Evolutionary conservation across 1,140 invertebrate species (phyloP).

Genomic region (Drosophila lowei): DNA sequence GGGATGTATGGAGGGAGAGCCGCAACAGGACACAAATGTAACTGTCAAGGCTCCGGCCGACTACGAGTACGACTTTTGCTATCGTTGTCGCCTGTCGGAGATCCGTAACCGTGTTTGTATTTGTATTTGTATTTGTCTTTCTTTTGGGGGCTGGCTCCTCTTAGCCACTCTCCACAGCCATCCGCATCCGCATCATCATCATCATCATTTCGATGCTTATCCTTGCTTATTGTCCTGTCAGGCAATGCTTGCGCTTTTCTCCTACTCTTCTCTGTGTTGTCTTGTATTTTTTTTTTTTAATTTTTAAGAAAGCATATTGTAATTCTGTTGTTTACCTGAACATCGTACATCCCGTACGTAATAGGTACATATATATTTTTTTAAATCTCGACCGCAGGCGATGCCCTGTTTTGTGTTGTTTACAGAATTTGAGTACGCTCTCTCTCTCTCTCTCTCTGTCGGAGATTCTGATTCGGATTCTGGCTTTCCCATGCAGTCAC

Average conservation of each 20-base stretch:
- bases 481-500: conserved; percentile 32
- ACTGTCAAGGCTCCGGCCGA: conserved; percentile 41
- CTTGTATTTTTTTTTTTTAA: conserved; percentile 58
- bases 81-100: conserved; percentile 53
- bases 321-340: conserved; percentile 72
- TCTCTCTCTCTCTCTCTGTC: conserved; percentile 23
- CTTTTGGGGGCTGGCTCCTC: conserved; percentile 17
- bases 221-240: conserved; percentile 77
- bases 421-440: conserved; percentile 56
- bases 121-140: conserved; percentile 55
- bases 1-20: conserved; percentile 1
- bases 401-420: conserved; percentile 51
- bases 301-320: conserved; percentile 80
- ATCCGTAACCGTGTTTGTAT: conserved; percentile 36
- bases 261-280: conserved; percentile 12
- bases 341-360: conserved; percentile 34
- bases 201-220: conserved; percentile 64
- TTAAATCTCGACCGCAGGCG: conserved; percentile 65
- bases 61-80: conserved; percentile 48
- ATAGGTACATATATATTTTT: conserved; percentile 23
- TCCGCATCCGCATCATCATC: conserved; percentile 21
- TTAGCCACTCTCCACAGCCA: conserved; percentile 16
- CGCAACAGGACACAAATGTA: conserved; percentile 55
- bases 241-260: conserved; percentile 24
- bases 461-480: not conserved